Evolutionary conservation across 2,113 vertebrate genomes (phyloP), one percentile per base, ranked within the genome.

Genomic region (mouse (Mus musculus)): DNA sequence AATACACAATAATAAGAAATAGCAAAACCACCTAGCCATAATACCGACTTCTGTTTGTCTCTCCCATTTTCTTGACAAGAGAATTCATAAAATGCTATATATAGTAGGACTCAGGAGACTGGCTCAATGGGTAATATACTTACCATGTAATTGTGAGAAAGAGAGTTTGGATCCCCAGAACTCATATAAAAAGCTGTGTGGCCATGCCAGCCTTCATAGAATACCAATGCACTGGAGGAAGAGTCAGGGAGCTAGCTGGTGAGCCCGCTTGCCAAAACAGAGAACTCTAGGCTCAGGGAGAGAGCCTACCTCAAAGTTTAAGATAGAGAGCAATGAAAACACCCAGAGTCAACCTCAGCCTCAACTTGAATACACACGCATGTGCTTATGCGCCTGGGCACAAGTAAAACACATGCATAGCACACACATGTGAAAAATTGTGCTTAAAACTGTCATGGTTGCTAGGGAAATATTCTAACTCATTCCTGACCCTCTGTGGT

Each of bases 1-100:
- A 26, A 28, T n/a, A 6, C 20, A 33, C 13, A 36, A 71, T 24
- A 54, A 36, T 1, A 71, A n/a, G 46, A 13, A 88, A 72, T 10
- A 54, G 1, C 20, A 75, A 78, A 92, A 93, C 3, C 19, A 88
- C n/a, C 59, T 1, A 49, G 13, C 69, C 67, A 36, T 33, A 90
- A 84, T 0, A 1, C 24, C 96, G 84, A 26, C 67, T 78, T 91
- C 17, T 88, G 85, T 1, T 80, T 77, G 11, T 95, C 93, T 85
- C 61, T 39, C 63, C 42, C 1, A 26, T 39, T 92, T 52, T 91
- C 67, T 94, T 94, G 73, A 84, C 52, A 96, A 89, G 77, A 96
- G 33, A 42, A 92, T 65, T 52, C 24, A 20, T n/a, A 52, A 95
- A 86, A 93, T 94, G 72, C 9, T 42, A 9, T 28, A 17, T 42